Base-by-base conservation (phyloP, 92 coral and sea anemone species). In the Nematostella vectensis region DNA sequence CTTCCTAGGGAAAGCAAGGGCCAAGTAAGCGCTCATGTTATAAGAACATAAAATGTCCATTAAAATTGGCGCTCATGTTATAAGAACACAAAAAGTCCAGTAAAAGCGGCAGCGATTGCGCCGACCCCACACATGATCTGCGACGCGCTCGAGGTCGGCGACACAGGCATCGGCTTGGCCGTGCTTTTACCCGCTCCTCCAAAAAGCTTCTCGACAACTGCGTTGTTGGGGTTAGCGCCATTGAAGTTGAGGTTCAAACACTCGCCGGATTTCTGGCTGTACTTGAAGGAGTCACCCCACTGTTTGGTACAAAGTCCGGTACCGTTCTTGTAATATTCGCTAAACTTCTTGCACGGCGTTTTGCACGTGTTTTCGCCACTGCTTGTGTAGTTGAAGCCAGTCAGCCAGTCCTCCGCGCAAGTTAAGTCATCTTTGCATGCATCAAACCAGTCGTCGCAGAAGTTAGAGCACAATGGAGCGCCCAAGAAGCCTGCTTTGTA, bases 401-500 rank as follows among this genome's bases (percentile, higher is more conserved):
- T 50, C 1, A 59, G 0, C 85, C 85, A 78, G 47, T 71, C 59
- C 9, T 54, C 63, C 11, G 79, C 74, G 36, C 85, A 78, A 15
- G 74, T 71, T 3, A 44, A 27, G 33, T 78, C 79, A 17, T 71
- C 69, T 30, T 59, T 71, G 26, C 85, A 78, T 25, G 85, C 79
- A 2, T 78, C 85, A 63, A 63, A 71, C 85, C 85, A 78, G 19
- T 23, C 52, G 27, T 78, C 70, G 40, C 85, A 78, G 55, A 63
- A 71, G 47, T 39, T 26, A 3, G 85, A 62, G 61, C 79, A 78
- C 1, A 76, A 53, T 0, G 76, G 82, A 11, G 71, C 82, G 0
- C 55, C 31, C 18, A 25, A 29, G 30, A 78, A 58, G 8, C 72
- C 67, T 0, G 33, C 12, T 1, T 45, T 28, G 0, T 23, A 55